A percentile compares a stretch with the other conserved stretches of the same genome.
phyloP scores from a whole-genome alignment of 2,888 invertebrate species.

The Endotricha flammealis region DNA sequence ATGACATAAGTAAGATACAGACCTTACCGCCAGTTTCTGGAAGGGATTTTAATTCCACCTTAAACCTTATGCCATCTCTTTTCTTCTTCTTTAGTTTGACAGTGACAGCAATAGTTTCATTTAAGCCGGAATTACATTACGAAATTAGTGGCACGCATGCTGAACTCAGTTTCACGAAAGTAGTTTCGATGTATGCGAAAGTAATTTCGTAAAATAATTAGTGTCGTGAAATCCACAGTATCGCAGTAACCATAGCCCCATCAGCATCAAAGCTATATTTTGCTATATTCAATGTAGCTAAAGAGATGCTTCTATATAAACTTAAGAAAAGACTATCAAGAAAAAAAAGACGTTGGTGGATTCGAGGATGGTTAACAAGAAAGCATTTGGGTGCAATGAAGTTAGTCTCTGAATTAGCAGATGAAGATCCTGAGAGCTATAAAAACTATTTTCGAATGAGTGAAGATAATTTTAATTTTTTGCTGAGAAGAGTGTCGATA shows the following conservation, averaged over 20 bases:
- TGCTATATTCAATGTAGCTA: not conserved
- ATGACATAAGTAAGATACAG: no score
- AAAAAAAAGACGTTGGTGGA: conserved; percentile 15
- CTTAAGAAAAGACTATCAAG: conserved; percentile 12
- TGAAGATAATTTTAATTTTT: conserved; percentile 13
- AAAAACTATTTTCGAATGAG: conserved; percentile 15
- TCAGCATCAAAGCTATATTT: conserved; percentile 1
- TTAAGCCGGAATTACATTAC: conserved; percentile 4
- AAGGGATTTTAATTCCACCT: no score
- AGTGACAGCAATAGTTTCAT: no score
- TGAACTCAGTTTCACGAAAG: conserved; percentile 3
- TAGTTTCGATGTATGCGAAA: not conserved
- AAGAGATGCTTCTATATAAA: conserved; percentile 7
- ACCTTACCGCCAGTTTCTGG: no score
- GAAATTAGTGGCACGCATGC: not conserved
- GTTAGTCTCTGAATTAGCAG: conserved; percentile 13
- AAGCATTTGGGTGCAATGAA: conserved; percentile 12
- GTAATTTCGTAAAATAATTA: conserved; percentile 1
- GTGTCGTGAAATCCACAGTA: conserved; percentile 3
- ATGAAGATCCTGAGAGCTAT: conserved; percentile 14
- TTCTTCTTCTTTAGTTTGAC: no score
- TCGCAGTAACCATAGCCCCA: not conserved
- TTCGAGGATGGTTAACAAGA: conserved; percentile 15
- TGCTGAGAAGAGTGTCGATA: conserved; percentile 5
- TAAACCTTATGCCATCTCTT: no score